Percentiles rank a stretch among this genome's conserved stretches.
Conservation (phyloP, 2,888 invertebrate genomes). For the Clostera curtula region DNA sequence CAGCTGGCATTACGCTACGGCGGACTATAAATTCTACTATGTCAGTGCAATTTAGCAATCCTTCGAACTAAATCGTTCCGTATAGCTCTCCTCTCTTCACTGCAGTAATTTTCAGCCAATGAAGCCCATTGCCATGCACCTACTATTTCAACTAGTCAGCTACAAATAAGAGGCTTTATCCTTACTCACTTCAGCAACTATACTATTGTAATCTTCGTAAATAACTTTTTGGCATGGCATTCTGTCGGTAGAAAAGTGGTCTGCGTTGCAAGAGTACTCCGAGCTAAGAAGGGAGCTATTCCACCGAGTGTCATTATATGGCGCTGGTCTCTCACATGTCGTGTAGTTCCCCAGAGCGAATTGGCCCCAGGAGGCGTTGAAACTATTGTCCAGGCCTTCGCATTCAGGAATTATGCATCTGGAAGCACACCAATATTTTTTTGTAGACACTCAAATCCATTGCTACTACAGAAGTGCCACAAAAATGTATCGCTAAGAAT, state of each 20-base stretch:
- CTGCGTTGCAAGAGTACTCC: conserved; percentile 41
- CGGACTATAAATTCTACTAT: too few relatives aligned
- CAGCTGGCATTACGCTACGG: too few relatives aligned
- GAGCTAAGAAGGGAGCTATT: conserved; percentile 10
- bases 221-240: conserved; percentile 70
- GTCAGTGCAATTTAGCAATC: too few relatives aligned
- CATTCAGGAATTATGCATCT: conserved; percentile 59
- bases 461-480: too few relatives aligned
- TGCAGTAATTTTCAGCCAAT: too few relatives aligned
- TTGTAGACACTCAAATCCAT: too few relatives aligned
- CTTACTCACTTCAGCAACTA: conserved; percentile 77
- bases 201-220: conserved; percentile 76
- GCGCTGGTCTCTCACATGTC: conserved; percentile 61
- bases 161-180: not conserved
- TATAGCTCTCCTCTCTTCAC: too few relatives aligned
- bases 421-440: conserved; percentile 9
- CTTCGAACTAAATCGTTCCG: too few relatives aligned
- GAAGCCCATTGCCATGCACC: too few relatives aligned
- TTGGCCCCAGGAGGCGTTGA: conserved; percentile 64
- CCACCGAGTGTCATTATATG: conserved; percentile 30
- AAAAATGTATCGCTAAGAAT: too few relatives aligned
- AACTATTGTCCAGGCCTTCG: conserved; percentile 28
- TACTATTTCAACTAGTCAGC: too few relatives aligned
- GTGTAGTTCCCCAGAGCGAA: conserved; percentile 50
- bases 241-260: conserved; percentile 44